A percentile compares a stretch with the other conserved stretches of the same genome.
These are phyloP conservation scores for Trichechus manatus DNA, from an alignment of 2,113 vertebrate genomes.

Conservation along the genomic window DNA sequence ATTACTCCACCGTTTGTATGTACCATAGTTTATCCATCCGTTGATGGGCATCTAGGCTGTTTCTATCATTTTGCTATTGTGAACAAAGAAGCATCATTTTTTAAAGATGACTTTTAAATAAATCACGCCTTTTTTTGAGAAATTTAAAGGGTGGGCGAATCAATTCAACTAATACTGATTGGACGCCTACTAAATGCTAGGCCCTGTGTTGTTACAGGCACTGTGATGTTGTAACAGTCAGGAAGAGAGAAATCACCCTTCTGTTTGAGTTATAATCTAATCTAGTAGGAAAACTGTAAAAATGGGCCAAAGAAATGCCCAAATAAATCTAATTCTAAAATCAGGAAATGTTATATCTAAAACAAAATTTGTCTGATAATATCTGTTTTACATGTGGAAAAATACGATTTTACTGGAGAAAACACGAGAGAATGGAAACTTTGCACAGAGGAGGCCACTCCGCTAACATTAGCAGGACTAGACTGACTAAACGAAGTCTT, in stretches of 20 bases:
- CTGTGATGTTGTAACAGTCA: neutral
- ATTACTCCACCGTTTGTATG: too few relatives aligned
- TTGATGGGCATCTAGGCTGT: too few relatives aligned
- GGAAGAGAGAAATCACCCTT: neutral
- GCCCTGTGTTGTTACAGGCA: neutral
- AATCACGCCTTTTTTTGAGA: conserved; percentile 44
- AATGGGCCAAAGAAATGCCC: conserved; percentile 4
- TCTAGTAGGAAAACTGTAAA: neutral
- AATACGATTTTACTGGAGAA: conserved; percentile 17
- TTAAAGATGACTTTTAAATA: conserved; percentile 38
- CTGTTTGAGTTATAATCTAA: conserved; percentile 27
- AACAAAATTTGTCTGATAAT: neutral
- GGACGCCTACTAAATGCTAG: conserved; percentile 9
- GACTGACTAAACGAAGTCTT: neutral
- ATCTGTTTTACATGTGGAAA: conserved; percentile 54
- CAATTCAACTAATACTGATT: conserved; percentile 62
- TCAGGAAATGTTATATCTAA: conserved; percentile 33
- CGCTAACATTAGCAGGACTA: neutral
- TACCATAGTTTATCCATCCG: too few relatives aligned
- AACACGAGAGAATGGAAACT: neutral
- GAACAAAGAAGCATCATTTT: neutral
- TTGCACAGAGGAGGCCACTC: neutral
- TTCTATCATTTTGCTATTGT: too few relatives aligned
- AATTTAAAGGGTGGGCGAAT: conserved; percentile 39
- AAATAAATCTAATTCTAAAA: conserved; percentile 31